A percentile compares a stretch with the other conserved stretches of the same genome.
phyloP scores from a whole-genome alignment of 2,113 vertebrate genomes.

The Micromys minutus region DNA sequence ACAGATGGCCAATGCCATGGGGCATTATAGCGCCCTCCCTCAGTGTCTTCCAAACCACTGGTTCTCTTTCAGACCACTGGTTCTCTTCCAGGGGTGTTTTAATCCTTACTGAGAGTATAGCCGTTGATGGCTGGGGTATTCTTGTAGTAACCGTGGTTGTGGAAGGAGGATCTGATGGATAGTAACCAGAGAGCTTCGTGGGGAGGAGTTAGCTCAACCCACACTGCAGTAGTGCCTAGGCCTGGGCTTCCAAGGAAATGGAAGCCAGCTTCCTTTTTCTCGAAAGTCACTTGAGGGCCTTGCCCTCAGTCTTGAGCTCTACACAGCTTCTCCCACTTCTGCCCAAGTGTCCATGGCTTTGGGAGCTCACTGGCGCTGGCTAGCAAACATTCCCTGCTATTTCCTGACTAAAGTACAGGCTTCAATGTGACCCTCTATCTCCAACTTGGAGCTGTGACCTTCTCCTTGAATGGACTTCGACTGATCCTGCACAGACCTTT shows the following conservation, averaged over 20 bases:
- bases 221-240: fast-evolving
- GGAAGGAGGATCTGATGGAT: neutral
- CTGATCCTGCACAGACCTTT: neutral
- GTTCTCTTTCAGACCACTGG: neutral
- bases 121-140: neutral
- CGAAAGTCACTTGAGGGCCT: neutral
- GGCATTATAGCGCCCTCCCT: fast-evolving
- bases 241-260: neutral
- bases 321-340: too few species aligned
- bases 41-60: neutral
- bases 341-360: fast-evolving
- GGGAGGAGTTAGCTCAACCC: neutral
- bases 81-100: neutral
- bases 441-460: neutral
- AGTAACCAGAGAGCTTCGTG: neutral
- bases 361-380: fast-evolving
- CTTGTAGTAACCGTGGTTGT: neutral
- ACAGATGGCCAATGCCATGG: fast-evolving
- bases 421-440: neutral
- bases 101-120: neutral
- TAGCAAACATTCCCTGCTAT: neutral
- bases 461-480: neutral
- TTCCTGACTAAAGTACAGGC: neutral
- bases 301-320: fast-evolving
- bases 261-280: neutral